Evolutionary conservation across 1,140 invertebrate genomes (phyloP).

Genomic region (Drosophila miranda): DNA sequence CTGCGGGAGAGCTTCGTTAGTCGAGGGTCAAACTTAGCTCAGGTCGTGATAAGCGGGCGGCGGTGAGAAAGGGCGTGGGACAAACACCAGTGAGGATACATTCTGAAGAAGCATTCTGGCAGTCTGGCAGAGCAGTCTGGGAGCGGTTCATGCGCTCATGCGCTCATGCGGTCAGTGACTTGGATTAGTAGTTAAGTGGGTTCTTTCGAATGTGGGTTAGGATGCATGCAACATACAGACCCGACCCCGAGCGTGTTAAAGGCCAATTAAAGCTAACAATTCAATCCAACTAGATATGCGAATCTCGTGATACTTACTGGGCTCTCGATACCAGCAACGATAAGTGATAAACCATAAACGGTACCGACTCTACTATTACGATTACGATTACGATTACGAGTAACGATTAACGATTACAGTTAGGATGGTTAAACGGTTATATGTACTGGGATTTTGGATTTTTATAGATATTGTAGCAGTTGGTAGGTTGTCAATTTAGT

Average conservation of each 20-base stretch:
- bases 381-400: slow-evolving; percentile 39
- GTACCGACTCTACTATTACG: neutral
- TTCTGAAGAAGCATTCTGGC: slow-evolving; percentile 29
- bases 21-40: neutral
- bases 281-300: slow-evolving; percentile 25
- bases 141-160: slow-evolving; percentile 17
- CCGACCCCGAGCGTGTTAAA: slow-evolving; percentile 44
- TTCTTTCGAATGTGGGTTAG: slow-evolving; percentile 27
- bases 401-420: slow-evolving; percentile 48
- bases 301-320: slow-evolving; percentile 62
- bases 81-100: slow-evolving; percentile 33
- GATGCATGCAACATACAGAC: slow-evolving; percentile 47
- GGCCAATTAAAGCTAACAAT: slow-evolving; percentile 44
- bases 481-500: slow-evolving; percentile 3
- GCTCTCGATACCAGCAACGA: slow-evolving; percentile 54
- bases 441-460: slow-evolving; percentile 29
- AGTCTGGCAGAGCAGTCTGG: neutral
- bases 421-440: slow-evolving; percentile 39
- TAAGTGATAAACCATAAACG: slow-evolving; percentile 29
- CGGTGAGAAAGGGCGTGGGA: slow-evolving; percentile 23
- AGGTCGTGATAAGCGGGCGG: slow-evolving; percentile 20
- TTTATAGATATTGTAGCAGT: slow-evolving; percentile 24
- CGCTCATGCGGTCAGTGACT: slow-evolving; percentile 4
- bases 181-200: slow-evolving; percentile 19
- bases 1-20: slow-evolving; percentile 38